Conservation (phyloP, 2,888 invertebrate genomes). For the Crepidodera aurea region DNA sequence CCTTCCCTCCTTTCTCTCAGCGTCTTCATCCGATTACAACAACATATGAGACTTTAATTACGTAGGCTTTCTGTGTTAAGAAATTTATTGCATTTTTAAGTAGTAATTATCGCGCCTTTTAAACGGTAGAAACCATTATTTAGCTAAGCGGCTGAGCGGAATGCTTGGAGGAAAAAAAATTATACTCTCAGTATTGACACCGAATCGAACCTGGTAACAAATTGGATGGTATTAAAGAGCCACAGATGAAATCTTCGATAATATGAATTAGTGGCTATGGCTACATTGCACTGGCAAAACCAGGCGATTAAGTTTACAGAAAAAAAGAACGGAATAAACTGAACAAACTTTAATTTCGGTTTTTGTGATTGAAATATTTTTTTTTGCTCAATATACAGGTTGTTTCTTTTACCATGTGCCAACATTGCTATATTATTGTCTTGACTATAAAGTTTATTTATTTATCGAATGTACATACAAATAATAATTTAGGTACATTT, state of each 20-base stretch:
- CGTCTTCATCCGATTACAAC: slow-evolving; percentile 43
- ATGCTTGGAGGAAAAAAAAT: slow-evolving; percentile 19
- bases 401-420: too few species aligned
- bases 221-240: slow-evolving; percentile 16
- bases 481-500: too few species aligned
- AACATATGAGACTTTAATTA: slow-evolving; percentile 45
- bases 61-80: slow-evolving; percentile 38
- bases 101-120: slow-evolving; percentile 29
- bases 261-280: background rate
- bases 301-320: too few species aligned
- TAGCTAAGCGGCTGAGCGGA: slow-evolving; percentile 15
- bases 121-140: slow-evolving; percentile 29
- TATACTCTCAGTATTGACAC: slow-evolving; percentile 16
- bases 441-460: too few species aligned
- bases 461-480: too few species aligned
- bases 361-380: too few species aligned
- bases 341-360: too few species aligned
- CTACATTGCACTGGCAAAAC: background rate
- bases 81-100: slow-evolving; percentile 31
- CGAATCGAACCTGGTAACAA: slow-evolving; percentile 25
- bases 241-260: slow-evolving; percentile 2
- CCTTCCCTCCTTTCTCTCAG: slow-evolving; percentile 11
- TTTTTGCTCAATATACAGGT: too few species aligned
- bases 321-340: too few species aligned
- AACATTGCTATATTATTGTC: too few species aligned